Base-by-base conservation (phyloP, 2,888 invertebrate genomes). In the Latrodectus hesperus region DNA sequence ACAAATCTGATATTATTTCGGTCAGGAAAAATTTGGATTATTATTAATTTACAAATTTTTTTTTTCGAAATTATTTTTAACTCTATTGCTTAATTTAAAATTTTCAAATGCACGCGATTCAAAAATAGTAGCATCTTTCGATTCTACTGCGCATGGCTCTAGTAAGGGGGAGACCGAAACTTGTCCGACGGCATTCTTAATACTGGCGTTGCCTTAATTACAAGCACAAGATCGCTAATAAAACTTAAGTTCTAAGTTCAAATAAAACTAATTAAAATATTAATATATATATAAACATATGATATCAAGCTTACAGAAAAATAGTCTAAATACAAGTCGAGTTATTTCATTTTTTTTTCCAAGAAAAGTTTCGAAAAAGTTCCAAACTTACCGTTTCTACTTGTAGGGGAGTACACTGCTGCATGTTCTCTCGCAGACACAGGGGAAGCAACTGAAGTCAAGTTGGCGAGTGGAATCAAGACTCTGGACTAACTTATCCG, bases 381-480 rank as follows among this genome's bases (percentile, higher is more conserved):
- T 55, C 22, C 9, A 22, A 60, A 53, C 80, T 70, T 73, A 87
- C 86, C 81, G 86, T 67, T 72, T 87, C 86, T 51, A 87, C 68
- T 87, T 81, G 86, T 55, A 77, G 14, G 6, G 86, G 73, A 68
- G 81, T 49, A 22, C 72, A 73, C 81, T 72, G 72, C 77, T 81
- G 86, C 86, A 87, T 87, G 80, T 67, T 87, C 85, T 16, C 65
- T 52, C 10, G 52, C 80, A 76, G 81, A 73, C 76, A 64, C 65
- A 53, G 71, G 68, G 76, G 68, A 38, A 38, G 38, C 38, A 38
- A 38, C 88, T 88, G 88, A 83, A 79, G 83, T 82, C 70, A 51
- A 78, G 49, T 8, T 6, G 73, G 17, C 79, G 83, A 88, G 78
- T 83, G 78, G 82, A 74, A 78, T 17, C 72, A 88, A 77, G 78